These are phyloP conservation scores for Amphipoea lucens DNA, from an alignment of 2,888 invertebrate species.

Conservation along the genomic window DNA sequence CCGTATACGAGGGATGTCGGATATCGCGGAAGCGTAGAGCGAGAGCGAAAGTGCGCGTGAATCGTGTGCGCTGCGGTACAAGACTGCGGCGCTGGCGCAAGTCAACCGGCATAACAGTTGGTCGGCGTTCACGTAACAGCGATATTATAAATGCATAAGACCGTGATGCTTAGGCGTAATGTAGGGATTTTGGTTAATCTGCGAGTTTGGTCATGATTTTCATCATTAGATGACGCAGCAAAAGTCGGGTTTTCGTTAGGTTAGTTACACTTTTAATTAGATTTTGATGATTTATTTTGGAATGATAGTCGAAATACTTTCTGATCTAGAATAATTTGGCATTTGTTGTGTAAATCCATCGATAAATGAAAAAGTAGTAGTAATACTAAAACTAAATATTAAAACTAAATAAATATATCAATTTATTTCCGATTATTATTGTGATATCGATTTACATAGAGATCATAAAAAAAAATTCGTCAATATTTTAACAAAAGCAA, in stretches of 20 bases:
- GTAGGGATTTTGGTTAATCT: constrained; percentile 21
- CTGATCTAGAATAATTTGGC: neutral
- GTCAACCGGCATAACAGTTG: constrained; percentile 63
- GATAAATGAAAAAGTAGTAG: neutral
- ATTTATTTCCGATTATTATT: neutral
- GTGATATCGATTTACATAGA: neutral
- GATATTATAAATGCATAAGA: constrained; percentile 62
- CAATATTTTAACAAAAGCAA: neutral
- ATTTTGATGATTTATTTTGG: neutral
- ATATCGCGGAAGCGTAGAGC: constrained; percentile 75
- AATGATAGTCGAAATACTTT: neutral
- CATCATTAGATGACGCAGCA: neutral
- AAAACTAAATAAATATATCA: neutral
- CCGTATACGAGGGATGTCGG: constrained; percentile 61
- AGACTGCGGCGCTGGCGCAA: constrained; percentile 78
- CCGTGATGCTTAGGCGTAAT: constrained; percentile 35
- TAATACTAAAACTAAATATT: neutral
- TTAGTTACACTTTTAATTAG: neutral
- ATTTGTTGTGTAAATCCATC: neutral
- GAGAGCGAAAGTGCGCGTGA: constrained; percentile 88
- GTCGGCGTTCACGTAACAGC: constrained; percentile 83
- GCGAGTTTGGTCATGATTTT: neutral
- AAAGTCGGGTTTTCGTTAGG: rapidly evolving
- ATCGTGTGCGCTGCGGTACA: constrained; percentile 81
- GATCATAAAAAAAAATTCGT: too few species aligned